Conservation (phyloP, 2,113 vertebrate genomes). For the Seriola quinqueradiata region DNA sequence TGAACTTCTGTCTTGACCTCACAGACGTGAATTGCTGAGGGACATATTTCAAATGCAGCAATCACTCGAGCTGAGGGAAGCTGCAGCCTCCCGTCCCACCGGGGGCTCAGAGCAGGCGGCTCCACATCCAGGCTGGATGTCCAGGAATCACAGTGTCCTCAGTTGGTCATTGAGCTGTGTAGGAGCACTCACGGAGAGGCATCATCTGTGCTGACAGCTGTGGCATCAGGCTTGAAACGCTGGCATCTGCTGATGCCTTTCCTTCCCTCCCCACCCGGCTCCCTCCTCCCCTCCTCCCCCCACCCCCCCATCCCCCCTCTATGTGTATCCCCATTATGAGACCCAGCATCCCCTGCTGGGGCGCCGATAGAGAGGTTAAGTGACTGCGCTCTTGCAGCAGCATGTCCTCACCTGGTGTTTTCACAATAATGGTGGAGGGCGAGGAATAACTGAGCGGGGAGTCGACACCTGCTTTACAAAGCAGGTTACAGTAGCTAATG, state of each 20-base stretch:
- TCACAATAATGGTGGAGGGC: slow-evolving; percentile 60
- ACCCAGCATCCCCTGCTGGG: slow-evolving; percentile 29
- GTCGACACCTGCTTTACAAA: slow-evolving; percentile 69
- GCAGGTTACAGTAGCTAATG: slow-evolving; percentile 49
- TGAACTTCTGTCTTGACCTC: not conserved
- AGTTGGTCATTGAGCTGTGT: slow-evolving; percentile 49
- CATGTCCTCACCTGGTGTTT: slow-evolving; percentile 78
- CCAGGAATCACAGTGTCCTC: slow-evolving; percentile 55
- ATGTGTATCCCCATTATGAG: slow-evolving; percentile 29
- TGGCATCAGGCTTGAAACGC: slow-evolving; percentile 68
- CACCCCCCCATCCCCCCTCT: not conserved
- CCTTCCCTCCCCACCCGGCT: not conserved
- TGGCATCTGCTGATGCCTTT: slow-evolving; percentile 77
- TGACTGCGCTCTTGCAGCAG: slow-evolving; percentile 49
- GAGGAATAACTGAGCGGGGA: slow-evolving; percentile 61
- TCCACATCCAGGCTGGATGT: slow-evolving; percentile 24
- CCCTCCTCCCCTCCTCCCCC: not conserved
- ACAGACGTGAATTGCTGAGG: not conserved
- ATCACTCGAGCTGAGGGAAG: slow-evolving; percentile 11
- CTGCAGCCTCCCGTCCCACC: slow-evolving; percentile 20
- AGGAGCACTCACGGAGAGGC: slow-evolving; percentile 55
- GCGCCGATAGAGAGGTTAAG: slow-evolving; percentile 54
- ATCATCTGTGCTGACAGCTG: slow-evolving; percentile 85
- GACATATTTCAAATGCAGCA: slow-evolving; percentile 30
- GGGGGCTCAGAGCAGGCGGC: slow-evolving; percentile 6